These are phyloP conservation scores for Drosophila multiciliata DNA, from an alignment of 2,888 invertebrate genomes.

Conservation along the genomic window DNA sequence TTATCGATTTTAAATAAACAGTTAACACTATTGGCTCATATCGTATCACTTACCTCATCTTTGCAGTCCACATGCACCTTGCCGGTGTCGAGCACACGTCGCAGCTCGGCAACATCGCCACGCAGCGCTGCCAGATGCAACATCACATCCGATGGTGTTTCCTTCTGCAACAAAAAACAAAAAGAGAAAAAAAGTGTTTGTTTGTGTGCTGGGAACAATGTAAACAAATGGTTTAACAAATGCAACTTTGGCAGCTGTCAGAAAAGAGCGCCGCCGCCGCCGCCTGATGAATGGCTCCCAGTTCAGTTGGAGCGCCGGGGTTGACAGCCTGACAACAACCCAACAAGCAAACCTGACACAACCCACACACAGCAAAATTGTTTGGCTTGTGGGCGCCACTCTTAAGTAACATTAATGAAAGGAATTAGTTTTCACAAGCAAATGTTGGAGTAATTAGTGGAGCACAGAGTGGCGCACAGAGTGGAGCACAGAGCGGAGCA, in stretches of 20 bases:
- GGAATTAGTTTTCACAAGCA: slow-evolving; percentile 44
- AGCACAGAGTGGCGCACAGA: slow-evolving; percentile 25
- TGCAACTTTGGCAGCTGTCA: slow-evolving; percentile 51
- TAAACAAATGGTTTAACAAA: slow-evolving; percentile 52
- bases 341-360: not conserved
- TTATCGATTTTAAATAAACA: not conserved
- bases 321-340: slow-evolving; percentile 1
- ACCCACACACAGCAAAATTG: slow-evolving; percentile 14
- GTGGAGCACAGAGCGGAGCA: slow-evolving; percentile 38
- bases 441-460: slow-evolving; percentile 59
- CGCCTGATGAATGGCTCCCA: slow-evolving; percentile 29
- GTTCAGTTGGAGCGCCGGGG: not conserved
- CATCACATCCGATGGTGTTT: slow-evolving; percentile 96
- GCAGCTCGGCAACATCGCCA: slow-evolving; percentile 92
- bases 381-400: slow-evolving; percentile 25
- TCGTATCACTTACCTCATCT: slow-evolving; percentile 90
- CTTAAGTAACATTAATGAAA: slow-evolving; percentile 28
- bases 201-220: slow-evolving; percentile 1
- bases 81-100: slow-evolving; percentile 94
- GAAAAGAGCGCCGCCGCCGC: slow-evolving; percentile 20
- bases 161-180: slow-evolving; percentile 89
- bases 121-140: slow-evolving; percentile 95
- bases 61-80: slow-evolving; percentile 97
- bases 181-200: not conserved
- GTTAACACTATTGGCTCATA: not conserved